Conservation (phyloP, 2,888 invertebrate species). For the Polietes domitor region DNA sequence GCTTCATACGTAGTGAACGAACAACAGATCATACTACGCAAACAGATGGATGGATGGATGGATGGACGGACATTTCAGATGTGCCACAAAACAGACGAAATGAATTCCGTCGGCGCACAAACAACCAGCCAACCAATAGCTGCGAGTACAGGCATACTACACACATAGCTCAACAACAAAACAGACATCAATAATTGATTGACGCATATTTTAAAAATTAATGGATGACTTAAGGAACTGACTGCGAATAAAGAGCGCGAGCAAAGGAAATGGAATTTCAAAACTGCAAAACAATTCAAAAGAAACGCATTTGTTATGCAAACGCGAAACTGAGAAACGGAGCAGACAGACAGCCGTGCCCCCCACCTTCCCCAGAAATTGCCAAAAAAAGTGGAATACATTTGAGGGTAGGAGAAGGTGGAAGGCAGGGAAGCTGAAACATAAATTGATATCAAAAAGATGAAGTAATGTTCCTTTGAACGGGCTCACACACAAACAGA, state of each 20-base stretch:
- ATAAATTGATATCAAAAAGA: slow-evolving; percentile 17
- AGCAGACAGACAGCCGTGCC: background rate
- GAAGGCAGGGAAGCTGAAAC: background rate
- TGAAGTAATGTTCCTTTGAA: slow-evolving; percentile 35
- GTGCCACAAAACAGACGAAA: slow-evolving; percentile 40
- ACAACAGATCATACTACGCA: background rate
- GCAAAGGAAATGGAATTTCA: slow-evolving; percentile 24
- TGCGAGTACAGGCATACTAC: too few species aligned
- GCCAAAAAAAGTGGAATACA: slow-evolving; percentile 5
- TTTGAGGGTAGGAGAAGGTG: background rate
- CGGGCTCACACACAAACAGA: background rate
- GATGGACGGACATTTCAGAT: slow-evolving; percentile 27
- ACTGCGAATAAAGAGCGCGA: slow-evolving; percentile 6
- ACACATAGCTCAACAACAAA: background rate
- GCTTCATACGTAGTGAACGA: background rate
- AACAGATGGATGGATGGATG: background rate
- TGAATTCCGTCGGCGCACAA: slow-evolving; percentile 18
- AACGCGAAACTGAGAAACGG: background rate
- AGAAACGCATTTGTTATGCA: slow-evolving; percentile 51
- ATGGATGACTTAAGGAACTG: slow-evolving; percentile 54
- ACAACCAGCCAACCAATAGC: background rate
- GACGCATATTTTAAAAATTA: slow-evolving; percentile 67
- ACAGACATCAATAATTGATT: slow-evolving; percentile 65
- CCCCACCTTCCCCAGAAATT: background rate
- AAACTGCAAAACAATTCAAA: slow-evolving; percentile 24